Evolutionary conservation across 2,888 invertebrate species (phyloP).

Genomic region (Agapetus fuscipes): DNA sequence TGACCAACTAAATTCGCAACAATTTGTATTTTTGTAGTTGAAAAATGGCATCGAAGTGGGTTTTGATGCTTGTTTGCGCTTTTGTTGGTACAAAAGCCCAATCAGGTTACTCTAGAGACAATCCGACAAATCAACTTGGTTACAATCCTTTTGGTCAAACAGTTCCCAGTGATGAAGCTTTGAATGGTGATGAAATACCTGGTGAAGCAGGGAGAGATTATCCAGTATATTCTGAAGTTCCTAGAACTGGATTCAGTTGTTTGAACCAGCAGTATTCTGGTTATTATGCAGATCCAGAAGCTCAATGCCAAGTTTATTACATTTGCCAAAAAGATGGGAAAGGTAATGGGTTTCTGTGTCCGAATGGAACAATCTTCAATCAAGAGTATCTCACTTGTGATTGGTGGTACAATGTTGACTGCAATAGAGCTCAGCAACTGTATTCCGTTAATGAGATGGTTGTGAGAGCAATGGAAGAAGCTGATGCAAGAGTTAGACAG

Average conservation of each 20-base stretch:
- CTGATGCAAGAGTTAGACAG: slow-evolving; percentile 19
- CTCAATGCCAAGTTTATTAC: slow-evolving; percentile 41
- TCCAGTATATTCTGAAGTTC: slow-evolving; percentile 36
- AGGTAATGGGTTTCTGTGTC: slow-evolving; percentile 40
- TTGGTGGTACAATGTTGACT: slow-evolving; percentile 47
- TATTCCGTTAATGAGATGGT: slow-evolving; percentile 37
- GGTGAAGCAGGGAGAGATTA: slow-evolving; percentile 41
- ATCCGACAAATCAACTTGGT: slow-evolving; percentile 16
- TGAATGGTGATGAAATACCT: slow-evolving; percentile 26
- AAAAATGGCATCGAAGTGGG: slow-evolving; percentile 1
- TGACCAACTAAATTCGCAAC: too few relatives aligned
- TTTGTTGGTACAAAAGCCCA: slow-evolving; percentile 16
- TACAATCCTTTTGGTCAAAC: slow-evolving; percentile 12
- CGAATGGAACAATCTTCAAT: slow-evolving; percentile 47
- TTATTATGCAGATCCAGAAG: slow-evolving; percentile 44
- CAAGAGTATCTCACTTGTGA: slow-evolving; percentile 41
- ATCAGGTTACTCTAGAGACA: slow-evolving; percentile 19
- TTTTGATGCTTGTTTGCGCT: slow-evolving; percentile 1
- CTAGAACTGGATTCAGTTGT: slow-evolving; percentile 40
- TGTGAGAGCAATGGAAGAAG: slow-evolving; percentile 26
- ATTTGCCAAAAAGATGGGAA: slow-evolving; percentile 39
- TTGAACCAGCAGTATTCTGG: slow-evolving; percentile 36
- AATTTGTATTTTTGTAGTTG: too few relatives aligned
- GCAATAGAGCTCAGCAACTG: slow-evolving; percentile 34
- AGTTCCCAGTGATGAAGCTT: slow-evolving; percentile 15